Percentiles rank a stretch among this genome's conserved stretches.
Conservation (phyloP, 2,888 invertebrate species). For the Villa cingulata region DNA sequence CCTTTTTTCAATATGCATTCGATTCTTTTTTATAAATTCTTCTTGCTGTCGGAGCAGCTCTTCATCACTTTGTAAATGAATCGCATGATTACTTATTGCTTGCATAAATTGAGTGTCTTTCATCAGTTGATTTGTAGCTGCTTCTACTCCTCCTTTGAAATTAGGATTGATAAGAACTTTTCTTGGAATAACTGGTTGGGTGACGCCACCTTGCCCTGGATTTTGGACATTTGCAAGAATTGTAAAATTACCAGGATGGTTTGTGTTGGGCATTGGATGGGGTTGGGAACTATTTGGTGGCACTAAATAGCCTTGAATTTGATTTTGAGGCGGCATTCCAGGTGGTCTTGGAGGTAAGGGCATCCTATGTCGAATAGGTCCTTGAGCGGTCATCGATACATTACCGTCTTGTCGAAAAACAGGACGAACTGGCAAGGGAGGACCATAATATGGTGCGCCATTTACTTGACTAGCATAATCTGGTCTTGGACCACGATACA, state of each 20-base stretch:
- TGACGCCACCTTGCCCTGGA: slow-evolving; percentile 19
- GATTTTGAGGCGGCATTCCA: slow-evolving; percentile 40
- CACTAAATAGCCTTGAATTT: slow-evolving; percentile 25
- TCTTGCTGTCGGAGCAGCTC: slow-evolving; percentile 35
- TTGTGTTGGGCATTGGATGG: not conserved
- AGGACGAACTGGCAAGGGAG: slow-evolving; percentile 12
- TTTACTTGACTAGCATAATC: slow-evolving; percentile 8
- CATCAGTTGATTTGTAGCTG: slow-evolving; percentile 35
- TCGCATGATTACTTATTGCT: slow-evolving; percentile 25
- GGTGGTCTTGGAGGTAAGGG: slow-evolving; percentile 25
- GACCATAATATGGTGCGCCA: slow-evolving; percentile 7
- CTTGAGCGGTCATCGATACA: not conserved
- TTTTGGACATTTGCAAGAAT: slow-evolving; percentile 23
- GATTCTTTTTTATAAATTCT: slow-evolving; percentile 36
- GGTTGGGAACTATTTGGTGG: slow-evolving; percentile 5
- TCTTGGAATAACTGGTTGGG: slow-evolving; percentile 19
- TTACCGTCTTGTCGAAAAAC: slow-evolving; percentile 20
- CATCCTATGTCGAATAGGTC: slow-evolving; percentile 18
- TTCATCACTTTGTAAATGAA: slow-evolving; percentile 28
- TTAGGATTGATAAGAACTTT: slow-evolving; percentile 36
- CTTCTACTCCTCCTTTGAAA: slow-evolving; percentile 36
- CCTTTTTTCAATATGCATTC: slow-evolving; percentile 34
- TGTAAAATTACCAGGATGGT: slow-evolving; percentile 9
- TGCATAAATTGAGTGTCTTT: slow-evolving; percentile 36
- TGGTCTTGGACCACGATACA: slow-evolving; percentile 8